Conservation (phyloP, 2,113 vertebrate species). For the Chloebia gouldiae region DNA sequence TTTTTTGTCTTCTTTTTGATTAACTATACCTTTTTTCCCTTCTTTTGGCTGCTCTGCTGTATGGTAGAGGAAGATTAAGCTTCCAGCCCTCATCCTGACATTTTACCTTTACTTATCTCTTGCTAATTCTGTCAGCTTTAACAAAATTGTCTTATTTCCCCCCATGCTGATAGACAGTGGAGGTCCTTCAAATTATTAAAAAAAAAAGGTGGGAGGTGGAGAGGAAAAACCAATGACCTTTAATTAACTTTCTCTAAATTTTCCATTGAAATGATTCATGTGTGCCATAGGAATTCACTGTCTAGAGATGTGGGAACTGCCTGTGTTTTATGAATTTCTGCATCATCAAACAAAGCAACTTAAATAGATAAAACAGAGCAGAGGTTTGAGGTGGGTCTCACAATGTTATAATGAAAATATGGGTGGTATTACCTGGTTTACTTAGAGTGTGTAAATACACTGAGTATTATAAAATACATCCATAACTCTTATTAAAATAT, state of each 20-base stretch:
- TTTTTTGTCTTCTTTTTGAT: not conserved
- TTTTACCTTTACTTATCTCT: constrained; percentile 8
- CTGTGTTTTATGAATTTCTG: not conserved
- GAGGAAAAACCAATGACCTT: not conserved
- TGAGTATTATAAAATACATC: not conserved
- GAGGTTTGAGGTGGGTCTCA: not conserved
- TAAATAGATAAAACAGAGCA: not conserved
- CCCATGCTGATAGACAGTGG: not conserved
- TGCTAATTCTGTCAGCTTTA: constrained; percentile 13
- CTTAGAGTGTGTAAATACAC: not conserved
- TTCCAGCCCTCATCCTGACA: not conserved
- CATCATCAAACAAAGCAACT: not conserved
- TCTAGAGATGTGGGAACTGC: not conserved
- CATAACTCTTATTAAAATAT: not conserved
- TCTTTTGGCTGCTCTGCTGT: not conserved
- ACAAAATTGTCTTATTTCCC: not conserved
- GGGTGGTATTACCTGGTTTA: rapidly evolving
- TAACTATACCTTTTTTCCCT: not conserved
- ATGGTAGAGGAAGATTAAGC: not conserved
- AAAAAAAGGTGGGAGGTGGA: rapidly evolving
- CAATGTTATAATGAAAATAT: rapidly evolving
- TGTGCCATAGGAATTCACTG: not conserved
- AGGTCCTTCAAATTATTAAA: not conserved
- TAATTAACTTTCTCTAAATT: not conserved
- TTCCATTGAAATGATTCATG: not conserved